Conservation (phyloP, 2,888 invertebrate species). For the Mystacides longicornis region DNA sequence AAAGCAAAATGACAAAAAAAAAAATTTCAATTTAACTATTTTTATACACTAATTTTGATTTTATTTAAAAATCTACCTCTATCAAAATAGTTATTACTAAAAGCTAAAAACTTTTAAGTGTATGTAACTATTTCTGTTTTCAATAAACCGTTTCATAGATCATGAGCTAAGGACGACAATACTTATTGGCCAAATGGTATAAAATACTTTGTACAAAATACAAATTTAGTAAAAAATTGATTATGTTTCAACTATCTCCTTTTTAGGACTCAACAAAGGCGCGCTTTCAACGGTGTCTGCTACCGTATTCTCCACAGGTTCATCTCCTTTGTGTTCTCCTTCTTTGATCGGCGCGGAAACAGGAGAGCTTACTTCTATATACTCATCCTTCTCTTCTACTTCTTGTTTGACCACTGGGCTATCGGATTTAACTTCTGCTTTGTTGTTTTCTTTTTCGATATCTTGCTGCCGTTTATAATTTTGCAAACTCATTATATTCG, state of each 20-base stretch:
- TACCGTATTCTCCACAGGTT: not conserved
- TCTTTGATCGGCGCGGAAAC: conserved; percentile 16
- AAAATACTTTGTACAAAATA: no score
- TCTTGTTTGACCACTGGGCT: conserved; percentile 43
- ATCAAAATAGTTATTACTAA: no score
- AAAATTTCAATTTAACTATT: no score
- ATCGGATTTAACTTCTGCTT: conserved; percentile 30
- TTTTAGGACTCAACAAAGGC: conserved; percentile 22
- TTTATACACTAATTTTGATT: no score
- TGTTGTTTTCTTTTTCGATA: conserved; percentile 11
- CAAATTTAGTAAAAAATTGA: no score
- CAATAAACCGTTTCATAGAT: no score
- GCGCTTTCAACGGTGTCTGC: conserved; percentile 7
- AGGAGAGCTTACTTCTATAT: conserved; percentile 46
- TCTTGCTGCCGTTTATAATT: conserved; percentile 18
- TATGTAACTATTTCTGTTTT: no score
- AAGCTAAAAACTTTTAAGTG: no score
- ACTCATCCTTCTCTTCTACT: conserved; percentile 38
- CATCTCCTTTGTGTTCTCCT: not conserved
- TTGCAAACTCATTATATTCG: conserved; percentile 19
- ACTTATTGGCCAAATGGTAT: no score
- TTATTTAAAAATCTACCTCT: no score
- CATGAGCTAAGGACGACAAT: no score
- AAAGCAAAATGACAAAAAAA: no score
- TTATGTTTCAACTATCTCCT: conserved; percentile 20